Evolutionary conservation across 1,140 invertebrate genomes (phyloP).

Genomic region (Mactra quadrangularis): DNA sequence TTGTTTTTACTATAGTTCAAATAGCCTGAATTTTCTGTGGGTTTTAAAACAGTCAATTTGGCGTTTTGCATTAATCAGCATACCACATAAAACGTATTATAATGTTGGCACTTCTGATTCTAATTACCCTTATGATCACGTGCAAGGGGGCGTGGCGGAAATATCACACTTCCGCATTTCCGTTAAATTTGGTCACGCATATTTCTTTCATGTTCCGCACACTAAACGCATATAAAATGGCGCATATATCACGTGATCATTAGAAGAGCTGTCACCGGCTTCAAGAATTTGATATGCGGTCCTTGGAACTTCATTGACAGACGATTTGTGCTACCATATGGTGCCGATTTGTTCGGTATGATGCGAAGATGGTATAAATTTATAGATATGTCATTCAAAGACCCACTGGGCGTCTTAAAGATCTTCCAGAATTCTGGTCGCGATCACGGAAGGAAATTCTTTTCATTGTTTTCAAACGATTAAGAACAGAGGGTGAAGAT

Average conservation of each 20-base stretch:
- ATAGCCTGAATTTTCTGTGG: no score
- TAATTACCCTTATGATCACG: no score
- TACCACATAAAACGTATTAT: no score
- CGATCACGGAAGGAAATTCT: neutral
- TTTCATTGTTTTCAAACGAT: neutral
- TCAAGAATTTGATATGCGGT: conserved; percentile 10
- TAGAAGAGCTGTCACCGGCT: neutral
- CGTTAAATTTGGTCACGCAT: neutral
- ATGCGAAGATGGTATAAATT: no score
- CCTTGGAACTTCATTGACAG: neutral
- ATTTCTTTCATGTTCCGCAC: neutral
- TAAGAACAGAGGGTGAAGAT: no score
- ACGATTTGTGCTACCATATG: conserved; percentile 4
- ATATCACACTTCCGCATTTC: no score
- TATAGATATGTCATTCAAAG: no score
- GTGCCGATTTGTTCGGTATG: neutral
- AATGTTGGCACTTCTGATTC: no score
- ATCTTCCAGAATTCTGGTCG: neutral
- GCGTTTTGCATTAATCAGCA: no score
- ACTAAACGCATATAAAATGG: neutral
- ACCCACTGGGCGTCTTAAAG: neutral
- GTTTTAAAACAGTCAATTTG: no score
- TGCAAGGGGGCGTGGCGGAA: no score
- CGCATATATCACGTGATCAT: conserved; percentile 21
- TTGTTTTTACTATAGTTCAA: no score